Percentiles rank a stretch among this genome's conserved stretches.
Conservation (phyloP, 2,797 vertebrate genomes). For the Enteromius paludinosus region DNA sequence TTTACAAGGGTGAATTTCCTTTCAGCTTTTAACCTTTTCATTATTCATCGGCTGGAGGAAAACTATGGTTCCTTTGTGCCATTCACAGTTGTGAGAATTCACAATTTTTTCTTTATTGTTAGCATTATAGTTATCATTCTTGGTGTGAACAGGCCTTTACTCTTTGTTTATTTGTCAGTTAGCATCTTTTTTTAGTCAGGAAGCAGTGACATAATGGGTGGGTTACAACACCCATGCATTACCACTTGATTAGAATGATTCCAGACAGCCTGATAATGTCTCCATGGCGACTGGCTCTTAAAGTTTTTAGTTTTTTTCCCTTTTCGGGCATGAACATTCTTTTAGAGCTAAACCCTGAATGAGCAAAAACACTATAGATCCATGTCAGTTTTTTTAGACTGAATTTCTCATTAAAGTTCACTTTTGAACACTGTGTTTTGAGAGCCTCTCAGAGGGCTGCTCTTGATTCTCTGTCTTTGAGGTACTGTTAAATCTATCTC, state of each 20-base stretch:
- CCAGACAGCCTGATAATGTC: constrained; percentile 53
- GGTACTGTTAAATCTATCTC: constrained; percentile 2
- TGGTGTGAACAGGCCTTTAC: background rate
- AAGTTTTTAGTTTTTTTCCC: background rate
- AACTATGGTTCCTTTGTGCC: background rate
- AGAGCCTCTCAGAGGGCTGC: constrained; percentile 18
- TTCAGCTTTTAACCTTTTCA: background rate
- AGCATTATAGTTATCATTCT: background rate
- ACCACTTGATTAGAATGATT: constrained; percentile 46
- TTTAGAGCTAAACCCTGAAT: background rate
- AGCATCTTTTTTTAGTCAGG: constrained; percentile 40
- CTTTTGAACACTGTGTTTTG: constrained; percentile 17
- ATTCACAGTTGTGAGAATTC: background rate
- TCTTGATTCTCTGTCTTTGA: constrained; percentile 3
- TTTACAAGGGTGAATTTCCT: background rate
- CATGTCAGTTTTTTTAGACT: constrained; percentile 15
- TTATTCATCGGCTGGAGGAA: background rate
- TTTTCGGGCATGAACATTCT: constrained; percentile 20
- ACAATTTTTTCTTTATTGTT: background rate
- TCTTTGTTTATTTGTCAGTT: constrained; percentile 18
- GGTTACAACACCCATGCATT: constrained; percentile 24
- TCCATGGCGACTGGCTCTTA: constrained; percentile 50
- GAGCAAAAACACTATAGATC: constrained; percentile 19
- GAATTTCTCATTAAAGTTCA: constrained; percentile 28
- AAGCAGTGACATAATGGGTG: constrained; percentile 43